Evolutionary conservation across 2,797 vertebrate genomes (phyloP), one percentile per base, ranked within the genome.

Genomic region (Alfaro cultratus): DNA sequence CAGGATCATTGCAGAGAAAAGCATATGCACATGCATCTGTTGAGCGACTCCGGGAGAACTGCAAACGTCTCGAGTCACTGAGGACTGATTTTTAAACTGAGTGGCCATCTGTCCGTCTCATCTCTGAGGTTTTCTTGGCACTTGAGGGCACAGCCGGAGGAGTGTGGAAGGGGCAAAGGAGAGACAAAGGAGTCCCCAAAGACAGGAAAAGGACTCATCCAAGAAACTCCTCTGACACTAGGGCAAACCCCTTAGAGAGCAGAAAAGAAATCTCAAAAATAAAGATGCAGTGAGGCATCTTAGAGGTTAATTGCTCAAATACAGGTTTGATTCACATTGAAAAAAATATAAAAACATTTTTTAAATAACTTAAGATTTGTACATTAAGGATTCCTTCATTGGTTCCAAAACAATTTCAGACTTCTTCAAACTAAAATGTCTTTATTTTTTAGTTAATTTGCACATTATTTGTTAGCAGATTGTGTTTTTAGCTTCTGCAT

Each of bases 21-120:
- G 75, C 94, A 95, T 95, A 96, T 95, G 94, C 78, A 90, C 21
- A 70, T 89, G 87, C 95, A 95, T 95, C 95, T 95, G 95, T 90
- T 94, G 80, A 85, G 77, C 87, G 91, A 93, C 93, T 93, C 89
- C 62, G 79, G 80, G 83, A 86, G 86, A 78, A 87, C 88, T 79
- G 79, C 23, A 81, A 83, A 85, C 82, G 85, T 89, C 87, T 87
- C 74, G 15, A 85, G 90, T 85, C 87, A 26, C 84, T 1, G 80
- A 89, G 79, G 83, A 92, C 86, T 80, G 86, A 78, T 90, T 94
- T 75, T 95, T 93, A 93, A 93, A 94, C 82, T 62, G 75, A 93
- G 83, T 71, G 47, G 86, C 95, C 95, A 96, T 95, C 95, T 95
- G 95, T 95, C 92, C 82, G 82, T 79, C 79, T 89, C 88, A 83